Evolutionary conservation across 2,113 vertebrate species (phyloP), one percentile per base, ranked within the genome.

Genomic region (Martes martes): DNA sequence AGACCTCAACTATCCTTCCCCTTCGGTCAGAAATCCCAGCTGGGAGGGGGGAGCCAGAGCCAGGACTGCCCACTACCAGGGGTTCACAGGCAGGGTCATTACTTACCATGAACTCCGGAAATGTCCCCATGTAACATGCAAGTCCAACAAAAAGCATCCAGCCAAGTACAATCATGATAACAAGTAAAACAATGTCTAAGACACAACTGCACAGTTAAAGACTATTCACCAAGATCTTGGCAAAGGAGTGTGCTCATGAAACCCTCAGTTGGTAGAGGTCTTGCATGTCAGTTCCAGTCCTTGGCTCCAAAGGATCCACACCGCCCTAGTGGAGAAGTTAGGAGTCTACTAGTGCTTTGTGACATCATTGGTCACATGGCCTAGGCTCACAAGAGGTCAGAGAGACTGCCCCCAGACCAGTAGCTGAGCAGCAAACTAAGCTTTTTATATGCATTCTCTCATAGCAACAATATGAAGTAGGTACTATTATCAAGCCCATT

Each of bases 71-170:
- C 1, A 87, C 19, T 8, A 19, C 39, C 14, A 50, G 79, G 67
- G 57, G 83, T 59, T 84, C 76, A 84, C 0, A 45, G 26, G 18
- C 36, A 33, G 31, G 50, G 45, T 65, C 15, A 24, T 26, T 39
- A 88, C 97, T 97, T 94, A 98, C 97, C 94, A 52, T 33, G 2
- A 67, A n/a, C 91, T 98, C 95, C 36, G 98, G 98, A 97, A 97
- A 98, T 1, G 96, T 81, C 21, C 97, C 98, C 96, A 97, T 73
- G 80, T 97, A 98, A 97, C 97, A 96, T 31, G 96, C 95, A 89
- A 98, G 45, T 67, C 97, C 97, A 80, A 98, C 97, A 86, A 98
- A 98, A 95, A 98, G 88, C 81, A 98, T 97, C 98, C 97, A 98
- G 84, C 97, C 97, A 73, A 98, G 61, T 61, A 98, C 95, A 0